Conservation (phyloP, 1,140 invertebrate species). For the Ruditapes philippinarum region DNA sequence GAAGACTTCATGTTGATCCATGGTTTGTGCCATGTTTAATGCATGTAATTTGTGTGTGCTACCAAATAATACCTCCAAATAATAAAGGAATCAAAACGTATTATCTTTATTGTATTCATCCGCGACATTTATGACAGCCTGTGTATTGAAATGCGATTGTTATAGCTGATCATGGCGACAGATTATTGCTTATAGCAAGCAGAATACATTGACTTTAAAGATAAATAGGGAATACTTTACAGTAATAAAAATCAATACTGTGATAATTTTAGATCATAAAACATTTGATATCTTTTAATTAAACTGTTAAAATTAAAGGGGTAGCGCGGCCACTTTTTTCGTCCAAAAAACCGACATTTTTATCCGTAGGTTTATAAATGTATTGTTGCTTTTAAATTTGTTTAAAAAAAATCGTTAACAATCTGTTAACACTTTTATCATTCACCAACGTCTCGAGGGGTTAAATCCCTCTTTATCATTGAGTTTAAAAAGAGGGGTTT, state of each 20-base stretch:
- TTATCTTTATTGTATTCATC: neutral
- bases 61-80: too few species aligned
- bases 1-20: neutral
- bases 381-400: too few species aligned
- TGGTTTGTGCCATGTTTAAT: neutral
- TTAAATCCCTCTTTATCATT: too few species aligned
- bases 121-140: neutral
- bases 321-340: neutral
- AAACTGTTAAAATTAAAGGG: neutral
- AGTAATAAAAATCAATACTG: neutral
- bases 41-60: neutral
- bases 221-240: neutral
- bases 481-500: too few species aligned
- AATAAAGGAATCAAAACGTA: neutral
- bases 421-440: too few species aligned
- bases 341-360: too few species aligned
- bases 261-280: neutral
- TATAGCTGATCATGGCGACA: neutral
- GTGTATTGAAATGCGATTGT: neutral
- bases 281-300: slow-evolving; percentile 1
- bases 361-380: too few species aligned
- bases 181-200: neutral
- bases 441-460: too few species aligned
- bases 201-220: neutral
- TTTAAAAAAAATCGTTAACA: too few species aligned